Percentiles rank a stretch among this genome's conserved stretches.
Evolutionary conservation across 2,113 vertebrate genomes (phyloP).

Genomic region (Mastomys coucha): DNA sequence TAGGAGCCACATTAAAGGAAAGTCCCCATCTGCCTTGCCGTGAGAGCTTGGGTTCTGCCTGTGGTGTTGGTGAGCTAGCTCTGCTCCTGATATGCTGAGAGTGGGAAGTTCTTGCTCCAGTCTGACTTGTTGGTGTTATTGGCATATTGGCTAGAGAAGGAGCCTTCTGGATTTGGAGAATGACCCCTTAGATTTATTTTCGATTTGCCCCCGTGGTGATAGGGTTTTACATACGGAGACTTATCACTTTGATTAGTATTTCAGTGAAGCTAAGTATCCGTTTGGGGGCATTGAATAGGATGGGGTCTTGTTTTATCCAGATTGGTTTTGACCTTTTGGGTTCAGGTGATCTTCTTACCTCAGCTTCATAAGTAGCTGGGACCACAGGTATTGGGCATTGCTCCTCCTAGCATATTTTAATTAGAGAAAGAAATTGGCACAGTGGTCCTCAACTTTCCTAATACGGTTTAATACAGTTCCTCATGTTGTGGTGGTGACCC

Average conservation of each 20-base stretch:
- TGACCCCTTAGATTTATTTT: background rate
- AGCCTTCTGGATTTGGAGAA: constrained; percentile 14
- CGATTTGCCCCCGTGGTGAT: background rate
- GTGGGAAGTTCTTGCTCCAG: background rate
- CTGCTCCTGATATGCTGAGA: constrained; percentile 10
- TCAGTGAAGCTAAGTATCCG: background rate
- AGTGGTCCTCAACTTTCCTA: background rate
- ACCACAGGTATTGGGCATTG: background rate
- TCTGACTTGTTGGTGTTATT: background rate
- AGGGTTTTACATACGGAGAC: background rate
- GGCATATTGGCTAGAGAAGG: background rate
- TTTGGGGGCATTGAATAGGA: background rate
- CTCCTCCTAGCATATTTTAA: background rate
- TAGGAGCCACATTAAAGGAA: constrained; percentile 50
- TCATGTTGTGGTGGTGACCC: background rate
- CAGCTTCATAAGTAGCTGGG: background rate
- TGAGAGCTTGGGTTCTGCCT: background rate
- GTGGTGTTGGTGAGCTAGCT: background rate
- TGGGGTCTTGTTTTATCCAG: background rate
- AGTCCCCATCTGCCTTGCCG: background rate
- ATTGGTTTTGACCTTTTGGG: background rate
- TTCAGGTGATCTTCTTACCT: background rate
- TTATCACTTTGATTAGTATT: background rate
- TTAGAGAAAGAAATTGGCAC: background rate
- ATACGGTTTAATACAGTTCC: background rate